These are phyloP conservation scores for Oplegnathus fasciatus DNA, from an alignment of 2,113 vertebrate genomes.

Conservation along the genomic window DNA sequence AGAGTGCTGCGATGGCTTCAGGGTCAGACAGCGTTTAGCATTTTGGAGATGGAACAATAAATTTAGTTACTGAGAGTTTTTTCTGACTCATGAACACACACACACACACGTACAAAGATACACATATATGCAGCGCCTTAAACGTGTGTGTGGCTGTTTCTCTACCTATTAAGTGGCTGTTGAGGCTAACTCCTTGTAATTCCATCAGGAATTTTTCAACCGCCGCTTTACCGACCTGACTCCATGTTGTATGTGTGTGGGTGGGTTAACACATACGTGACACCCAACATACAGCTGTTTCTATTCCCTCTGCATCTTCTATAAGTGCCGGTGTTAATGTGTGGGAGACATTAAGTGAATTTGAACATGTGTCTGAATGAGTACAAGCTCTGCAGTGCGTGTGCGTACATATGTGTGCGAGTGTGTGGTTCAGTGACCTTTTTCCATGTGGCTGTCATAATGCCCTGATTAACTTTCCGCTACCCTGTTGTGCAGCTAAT, in stretches of 20 bases:
- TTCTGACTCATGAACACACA: not conserved
- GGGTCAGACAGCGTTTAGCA: conserved; percentile 53
- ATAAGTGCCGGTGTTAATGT: not conserved
- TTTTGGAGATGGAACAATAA: conserved; percentile 32
- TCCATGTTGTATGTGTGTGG: not conserved
- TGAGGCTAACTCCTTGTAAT: conserved; percentile 33
- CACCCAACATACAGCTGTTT: not conserved
- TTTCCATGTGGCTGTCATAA: conserved; percentile 23
- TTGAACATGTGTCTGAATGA: not conserved
- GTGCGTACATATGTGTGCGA: not conserved
- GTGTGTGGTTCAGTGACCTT: conserved; percentile 25
- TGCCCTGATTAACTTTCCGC: conserved; percentile 53
- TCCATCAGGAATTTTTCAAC: conserved; percentile 35
- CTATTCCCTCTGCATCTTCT: not conserved
- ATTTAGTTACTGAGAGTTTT: conserved; percentile 16
- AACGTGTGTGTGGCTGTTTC: not conserved
- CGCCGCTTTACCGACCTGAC: conserved; percentile 5
- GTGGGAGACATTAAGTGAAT: not conserved
- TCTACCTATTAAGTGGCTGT: not conserved
- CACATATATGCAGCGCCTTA: not conserved
- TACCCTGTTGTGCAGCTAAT: conserved; percentile 46
- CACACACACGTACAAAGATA: not conserved
- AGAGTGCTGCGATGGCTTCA: conserved; percentile 31
- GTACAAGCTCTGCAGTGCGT: not conserved
- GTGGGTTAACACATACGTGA: not conserved